Evolutionary conservation across 2,797 vertebrate genomes (phyloP), one percentile per base, ranked within the genome.

Genomic region (Sternotherus odoratus): DNA sequence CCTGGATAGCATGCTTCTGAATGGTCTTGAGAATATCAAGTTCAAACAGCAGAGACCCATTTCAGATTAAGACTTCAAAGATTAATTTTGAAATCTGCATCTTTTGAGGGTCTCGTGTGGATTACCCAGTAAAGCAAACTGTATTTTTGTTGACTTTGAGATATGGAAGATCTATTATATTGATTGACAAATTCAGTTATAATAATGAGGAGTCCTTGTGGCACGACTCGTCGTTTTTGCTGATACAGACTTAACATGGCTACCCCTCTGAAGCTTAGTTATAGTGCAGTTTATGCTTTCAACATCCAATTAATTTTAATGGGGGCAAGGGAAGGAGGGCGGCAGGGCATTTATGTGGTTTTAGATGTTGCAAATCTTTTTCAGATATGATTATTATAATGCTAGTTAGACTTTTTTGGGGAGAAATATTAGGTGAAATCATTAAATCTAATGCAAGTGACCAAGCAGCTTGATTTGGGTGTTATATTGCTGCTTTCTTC

Each of bases 401-500:
- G 15, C 19, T 54, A 6, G 24, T 50, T 36, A 39, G n/a, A 69
- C 36, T 12, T 39, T 39, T 39, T 0, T 5, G 21, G n/a, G 66
- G 11, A 53, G 53, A 83, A 10, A 15, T 0, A 0, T 13, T 43
- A n/a, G 48, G 4, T 43, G 80, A 49, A 28, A 13, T 60, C 2
- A 12, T 46, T 72, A 7, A 84, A 80, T 88, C 83, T 77, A 2
- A 2, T 2, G 86, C 4, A 53, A 80, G 8, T 83, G 77, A 72
- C 48, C 39, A 66, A 39, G 48, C 93, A 83, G 91, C 82, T 88
- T 91, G 21, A 92, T 95, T 91, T 77, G 82, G 77, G 91, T 95
- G 89, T 95, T 89, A 96, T 90, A 91, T 90, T 88, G 89, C 84
- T n/a, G 75, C 91, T 93, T 97, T 98, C 91, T 91, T 89, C 96